Evolutionary conservation across 2,888 invertebrate species (phyloP).

Genomic region (Limnephilus lunatus): DNA sequence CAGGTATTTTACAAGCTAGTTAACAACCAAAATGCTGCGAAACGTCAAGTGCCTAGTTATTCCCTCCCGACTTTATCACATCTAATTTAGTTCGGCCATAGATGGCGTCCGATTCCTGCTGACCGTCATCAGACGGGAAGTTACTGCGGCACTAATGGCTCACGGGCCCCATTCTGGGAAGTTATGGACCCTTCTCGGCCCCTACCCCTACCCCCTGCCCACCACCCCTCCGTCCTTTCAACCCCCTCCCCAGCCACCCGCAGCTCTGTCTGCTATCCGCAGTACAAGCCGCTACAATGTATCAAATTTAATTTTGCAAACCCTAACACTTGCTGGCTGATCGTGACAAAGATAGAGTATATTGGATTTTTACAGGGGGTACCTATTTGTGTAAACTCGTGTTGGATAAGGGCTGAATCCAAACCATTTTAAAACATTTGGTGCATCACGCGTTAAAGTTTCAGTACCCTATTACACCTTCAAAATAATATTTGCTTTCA

Average conservation of each 20-base stretch:
- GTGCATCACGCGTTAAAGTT: too few species aligned
- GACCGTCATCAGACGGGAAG: slow-evolving; percentile 63
- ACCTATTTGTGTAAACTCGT: not conserved
- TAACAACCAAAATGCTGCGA: not conserved
- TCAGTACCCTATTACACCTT: too few species aligned
- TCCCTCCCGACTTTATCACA: slow-evolving; percentile 21
- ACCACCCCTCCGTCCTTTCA: not conserved
- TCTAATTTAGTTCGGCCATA: slow-evolving; percentile 16
- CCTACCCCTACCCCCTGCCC: not conserved
- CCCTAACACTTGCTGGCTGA: not conserved
- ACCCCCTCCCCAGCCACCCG: not conserved
- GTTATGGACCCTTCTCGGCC: slow-evolving; percentile 9
- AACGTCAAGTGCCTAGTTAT: slow-evolving; percentile 11
- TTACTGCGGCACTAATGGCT: slow-evolving; percentile 61
- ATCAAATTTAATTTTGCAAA: slow-evolving; percentile 21
- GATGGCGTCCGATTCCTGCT: slow-evolving; percentile 50
- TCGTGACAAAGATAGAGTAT: not conserved
- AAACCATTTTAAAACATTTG: too few species aligned
- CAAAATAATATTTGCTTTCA: too few species aligned
- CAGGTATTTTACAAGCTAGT: not conserved
- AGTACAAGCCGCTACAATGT: not conserved
- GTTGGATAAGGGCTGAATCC: not conserved
- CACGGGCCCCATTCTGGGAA: slow-evolving; percentile 53
- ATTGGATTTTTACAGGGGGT: not conserved
- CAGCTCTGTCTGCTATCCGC: not conserved